Percentiles rank a stretch among this genome's conserved stretches.
Conservation (phyloP, 2,113 vertebrate species). For the Columba livia region DNA sequence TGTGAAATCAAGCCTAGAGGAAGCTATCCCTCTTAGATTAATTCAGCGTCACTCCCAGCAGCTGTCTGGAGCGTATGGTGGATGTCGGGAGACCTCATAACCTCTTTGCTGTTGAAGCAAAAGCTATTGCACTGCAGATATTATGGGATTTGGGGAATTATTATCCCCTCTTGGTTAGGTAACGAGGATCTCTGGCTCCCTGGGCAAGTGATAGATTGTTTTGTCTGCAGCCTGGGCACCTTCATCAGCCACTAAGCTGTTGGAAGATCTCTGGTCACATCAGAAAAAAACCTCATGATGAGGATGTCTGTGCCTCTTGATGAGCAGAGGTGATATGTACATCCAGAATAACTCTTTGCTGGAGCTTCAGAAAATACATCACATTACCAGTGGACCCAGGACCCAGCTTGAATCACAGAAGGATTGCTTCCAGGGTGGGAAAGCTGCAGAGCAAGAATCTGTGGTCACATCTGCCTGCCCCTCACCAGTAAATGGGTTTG, state of each 20-base stretch:
- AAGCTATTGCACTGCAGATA: neutral
- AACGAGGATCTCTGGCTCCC: neutral
- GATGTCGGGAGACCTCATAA: neutral
- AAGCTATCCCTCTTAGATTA: neutral
- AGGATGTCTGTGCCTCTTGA: neutral
- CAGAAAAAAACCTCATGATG: neutral
- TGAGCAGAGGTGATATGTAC: neutral
- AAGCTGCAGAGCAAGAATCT: neutral
- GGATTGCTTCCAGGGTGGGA: neutral
- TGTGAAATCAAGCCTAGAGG: neutral
- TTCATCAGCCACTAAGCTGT: neutral
- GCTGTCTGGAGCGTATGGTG: accelerated
- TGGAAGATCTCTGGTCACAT: neutral
- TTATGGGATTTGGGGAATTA: neutral
- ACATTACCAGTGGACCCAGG: neutral
- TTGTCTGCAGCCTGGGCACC: neutral
- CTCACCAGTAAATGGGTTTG: neutral
- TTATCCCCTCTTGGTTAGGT: neutral
- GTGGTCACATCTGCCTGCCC: neutral
- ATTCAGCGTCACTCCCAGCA: neutral
- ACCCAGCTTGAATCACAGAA: too few relatives aligned
- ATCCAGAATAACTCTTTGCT: neutral
- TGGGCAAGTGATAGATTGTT: neutral
- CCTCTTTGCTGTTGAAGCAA: neutral
- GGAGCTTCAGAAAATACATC: neutral